These are phyloP conservation scores for Andrena minutula DNA, from an alignment of 2,888 invertebrate genomes.

Conservation along the genomic window DNA sequence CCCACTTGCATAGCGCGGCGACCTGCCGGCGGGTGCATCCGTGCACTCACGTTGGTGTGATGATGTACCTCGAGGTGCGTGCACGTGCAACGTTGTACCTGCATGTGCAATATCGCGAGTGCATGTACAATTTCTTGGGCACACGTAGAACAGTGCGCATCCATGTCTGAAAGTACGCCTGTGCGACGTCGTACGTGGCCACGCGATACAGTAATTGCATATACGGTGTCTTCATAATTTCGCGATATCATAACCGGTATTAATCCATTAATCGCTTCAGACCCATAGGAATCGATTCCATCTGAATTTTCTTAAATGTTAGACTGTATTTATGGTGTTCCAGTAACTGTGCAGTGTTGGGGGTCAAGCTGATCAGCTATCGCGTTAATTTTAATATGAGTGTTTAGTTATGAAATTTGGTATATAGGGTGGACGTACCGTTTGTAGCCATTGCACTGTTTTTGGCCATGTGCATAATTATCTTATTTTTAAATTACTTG, in stretches of 20 bases:
- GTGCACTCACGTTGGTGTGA: conserved; percentile 57
- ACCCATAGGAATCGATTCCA: neutral
- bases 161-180: neutral
- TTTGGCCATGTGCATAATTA: too few relatives aligned
- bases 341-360: conserved; percentile 9
- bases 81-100: conserved; percentile 55
- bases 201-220: conserved; percentile 39
- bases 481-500: too few relatives aligned
- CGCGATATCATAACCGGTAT: conserved; percentile 21
- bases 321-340: neutral
- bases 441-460: too few relatives aligned
- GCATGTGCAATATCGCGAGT: conserved; percentile 52
- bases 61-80: conserved; percentile 61
- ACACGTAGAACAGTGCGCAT: conserved; percentile 16
- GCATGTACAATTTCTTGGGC: conserved; percentile 43
- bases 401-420: neutral
- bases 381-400: neutral
- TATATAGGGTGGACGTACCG: too few relatives aligned
- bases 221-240: conserved; percentile 42
- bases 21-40: conserved; percentile 69
- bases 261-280: conserved; percentile 23
- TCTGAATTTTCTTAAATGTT: neutral
- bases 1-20: conserved; percentile 68
- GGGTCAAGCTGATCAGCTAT: neutral
- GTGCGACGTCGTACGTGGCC: neutral